These are phyloP conservation scores for Epistrophe eligans DNA, from an alignment of 2,888 invertebrate genomes.

Conservation along the genomic window DNA sequence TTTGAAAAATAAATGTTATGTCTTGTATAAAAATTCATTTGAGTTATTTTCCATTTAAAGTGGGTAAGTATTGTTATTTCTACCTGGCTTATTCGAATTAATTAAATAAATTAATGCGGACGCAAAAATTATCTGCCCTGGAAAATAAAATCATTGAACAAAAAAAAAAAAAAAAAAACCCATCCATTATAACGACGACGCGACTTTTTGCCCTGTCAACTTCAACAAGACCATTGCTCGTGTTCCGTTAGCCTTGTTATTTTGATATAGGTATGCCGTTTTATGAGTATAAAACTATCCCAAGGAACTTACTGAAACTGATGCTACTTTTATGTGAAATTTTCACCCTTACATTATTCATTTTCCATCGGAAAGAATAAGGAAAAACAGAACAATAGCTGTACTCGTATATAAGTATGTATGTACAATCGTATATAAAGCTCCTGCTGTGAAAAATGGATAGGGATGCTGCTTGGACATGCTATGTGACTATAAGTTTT, in stretches of 20 bases:
- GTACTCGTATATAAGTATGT: neutral
- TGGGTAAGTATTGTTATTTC: neutral
- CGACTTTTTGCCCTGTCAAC: neutral
- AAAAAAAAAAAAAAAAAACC: too few species aligned
- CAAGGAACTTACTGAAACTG: constrained; percentile 11
- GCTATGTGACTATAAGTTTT: constrained; percentile 1
- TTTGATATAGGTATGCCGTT: neutral
- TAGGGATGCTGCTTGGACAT: neutral
- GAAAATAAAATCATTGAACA: constrained; percentile 14
- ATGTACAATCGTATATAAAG: neutral
- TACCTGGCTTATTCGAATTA: constrained; percentile 3
- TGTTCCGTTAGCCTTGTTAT: neutral
- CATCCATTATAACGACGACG: neutral
- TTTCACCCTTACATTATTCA: constrained; percentile 5
- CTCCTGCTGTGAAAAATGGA: neutral
- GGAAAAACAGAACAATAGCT: constrained; percentile 5
- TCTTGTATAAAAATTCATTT: neutral
- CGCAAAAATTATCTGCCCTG: constrained; percentile 3
- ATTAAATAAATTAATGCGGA: constrained; percentile 13
- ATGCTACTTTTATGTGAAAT: constrained; percentile 8
- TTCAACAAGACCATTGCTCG: neutral
- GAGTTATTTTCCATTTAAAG: neutral
- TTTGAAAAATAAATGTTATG: too few species aligned
- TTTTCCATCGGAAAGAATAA: neutral
- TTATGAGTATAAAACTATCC: constrained; percentile 3